phyloP scores from a whole-genome alignment of 2,113 vertebrate genomes.

The Diphyllodes magnificus region DNA sequence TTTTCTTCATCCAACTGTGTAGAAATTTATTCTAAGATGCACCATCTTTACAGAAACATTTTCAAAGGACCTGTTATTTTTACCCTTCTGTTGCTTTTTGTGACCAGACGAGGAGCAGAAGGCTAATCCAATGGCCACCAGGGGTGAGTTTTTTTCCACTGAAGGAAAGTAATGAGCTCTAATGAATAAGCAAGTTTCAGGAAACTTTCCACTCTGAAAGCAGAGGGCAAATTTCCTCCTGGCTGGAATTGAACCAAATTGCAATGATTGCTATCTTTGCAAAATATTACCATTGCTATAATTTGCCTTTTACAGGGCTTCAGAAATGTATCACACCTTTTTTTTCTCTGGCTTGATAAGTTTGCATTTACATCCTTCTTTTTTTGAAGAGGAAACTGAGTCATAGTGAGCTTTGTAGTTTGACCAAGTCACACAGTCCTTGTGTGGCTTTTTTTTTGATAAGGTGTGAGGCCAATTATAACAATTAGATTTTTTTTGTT shows the following conservation, averaged over 20 bases:
- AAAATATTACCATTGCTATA: background rate
- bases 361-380: background rate
- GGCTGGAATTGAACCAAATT: background rate
- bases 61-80: conserved; percentile 27
- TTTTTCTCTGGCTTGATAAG: background rate
- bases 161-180: background rate
- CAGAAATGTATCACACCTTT: background rate
- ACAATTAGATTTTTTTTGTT: background rate
- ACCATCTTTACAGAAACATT: background rate
- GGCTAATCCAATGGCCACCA: background rate
- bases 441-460: background rate
- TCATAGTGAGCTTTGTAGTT: background rate
- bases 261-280: background rate
- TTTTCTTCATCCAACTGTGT: background rate
- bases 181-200: background rate
- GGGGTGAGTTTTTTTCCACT: background rate
- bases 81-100: conserved; percentile 25
- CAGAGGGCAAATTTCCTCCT: background rate
- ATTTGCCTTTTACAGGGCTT: background rate
- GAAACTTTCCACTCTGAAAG: background rate
- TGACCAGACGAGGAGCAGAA: background rate
- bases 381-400: background rate
- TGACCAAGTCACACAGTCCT: fast-evolving
- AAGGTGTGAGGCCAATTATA: background rate
- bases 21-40: conserved; percentile 42